phyloP scores from a whole-genome alignment of 2,113 vertebrate genomes.

The Indicator maculatus region DNA sequence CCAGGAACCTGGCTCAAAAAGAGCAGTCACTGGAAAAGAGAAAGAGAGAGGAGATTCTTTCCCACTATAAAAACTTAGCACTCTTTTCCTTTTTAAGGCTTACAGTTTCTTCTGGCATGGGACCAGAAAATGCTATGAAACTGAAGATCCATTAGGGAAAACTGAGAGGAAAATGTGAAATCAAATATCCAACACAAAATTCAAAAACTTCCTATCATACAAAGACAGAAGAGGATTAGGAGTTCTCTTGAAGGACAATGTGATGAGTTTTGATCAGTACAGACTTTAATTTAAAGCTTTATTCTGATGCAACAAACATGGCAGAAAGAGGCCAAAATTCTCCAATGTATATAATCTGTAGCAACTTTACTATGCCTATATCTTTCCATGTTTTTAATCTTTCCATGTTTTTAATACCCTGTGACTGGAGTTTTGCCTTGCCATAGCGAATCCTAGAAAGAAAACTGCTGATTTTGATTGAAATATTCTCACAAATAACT shows the following conservation, averaged over 20 bases:
- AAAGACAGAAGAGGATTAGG: neutral
- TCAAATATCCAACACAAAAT: neutral
- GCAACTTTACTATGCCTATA: neutral
- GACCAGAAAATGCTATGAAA: neutral
- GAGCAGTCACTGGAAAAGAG: neutral
- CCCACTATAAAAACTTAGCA: neutral
- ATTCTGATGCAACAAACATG: neutral
- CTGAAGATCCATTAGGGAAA: neutral
- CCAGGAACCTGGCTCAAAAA: constrained; percentile 4
- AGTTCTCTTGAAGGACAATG: neutral
- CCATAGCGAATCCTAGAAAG: neutral
- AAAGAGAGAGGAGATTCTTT: neutral
- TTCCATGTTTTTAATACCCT: neutral
- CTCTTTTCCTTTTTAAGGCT: neutral
- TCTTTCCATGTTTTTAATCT: neutral
- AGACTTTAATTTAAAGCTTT: neutral
- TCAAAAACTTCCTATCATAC: neutral
- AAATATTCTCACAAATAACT: neutral
- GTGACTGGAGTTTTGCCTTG: neutral
- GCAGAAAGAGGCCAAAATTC: neutral
- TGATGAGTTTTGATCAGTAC: neutral
- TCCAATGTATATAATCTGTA: neutral
- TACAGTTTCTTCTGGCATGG: neutral
- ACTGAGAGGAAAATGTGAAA: neutral
- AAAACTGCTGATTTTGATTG: neutral